These are phyloP conservation scores for Nerophis ophidion DNA, from an alignment of 2,113 vertebrate species.

Conservation along the genomic window DNA sequence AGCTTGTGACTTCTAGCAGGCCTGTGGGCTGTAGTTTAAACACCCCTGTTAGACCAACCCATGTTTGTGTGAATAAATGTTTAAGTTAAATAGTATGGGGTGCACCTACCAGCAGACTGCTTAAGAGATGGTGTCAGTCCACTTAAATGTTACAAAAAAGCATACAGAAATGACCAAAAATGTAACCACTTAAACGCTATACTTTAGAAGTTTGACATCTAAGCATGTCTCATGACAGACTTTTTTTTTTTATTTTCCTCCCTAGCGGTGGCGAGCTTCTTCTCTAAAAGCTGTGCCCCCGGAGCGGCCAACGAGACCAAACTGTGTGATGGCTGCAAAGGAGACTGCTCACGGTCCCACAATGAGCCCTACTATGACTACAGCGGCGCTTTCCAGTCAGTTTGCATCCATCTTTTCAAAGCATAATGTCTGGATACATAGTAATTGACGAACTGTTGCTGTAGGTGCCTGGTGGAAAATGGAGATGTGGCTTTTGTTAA, in stretches of 20 bases:
- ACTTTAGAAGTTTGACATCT: no score
- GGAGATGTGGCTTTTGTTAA: conserved; percentile 87
- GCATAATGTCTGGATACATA: neutral
- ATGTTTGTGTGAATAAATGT: no score
- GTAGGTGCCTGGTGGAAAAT: conserved; percentile 78
- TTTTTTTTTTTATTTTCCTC: neutral
- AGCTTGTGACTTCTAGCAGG: no score
- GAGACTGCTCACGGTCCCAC: conserved; percentile 69
- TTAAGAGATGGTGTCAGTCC: no score
- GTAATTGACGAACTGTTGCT: neutral
- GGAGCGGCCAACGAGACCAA: conserved; percentile 46
- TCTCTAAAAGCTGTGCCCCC: conserved; percentile 75
- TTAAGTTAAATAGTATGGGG: no score
- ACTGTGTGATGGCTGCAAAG: conserved; percentile 71
- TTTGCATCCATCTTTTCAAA: conserved; percentile 20
- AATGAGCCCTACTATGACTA: conserved; percentile 71
- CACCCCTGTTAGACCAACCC: no score
- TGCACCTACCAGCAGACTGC: no score
- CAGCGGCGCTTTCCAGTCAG: conserved; percentile 78
- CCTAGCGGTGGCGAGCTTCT: conserved; percentile 72
- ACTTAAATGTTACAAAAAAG: no score
- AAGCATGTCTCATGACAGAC: no score
- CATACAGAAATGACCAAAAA: no score
- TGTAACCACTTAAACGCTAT: no score
- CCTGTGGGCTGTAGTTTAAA: no score